Percentiles rank a stretch among this genome's conserved stretches.
phyloP scores from a whole-genome alignment of 2,113 vertebrate species.

The Atrichornis clamosus region DNA sequence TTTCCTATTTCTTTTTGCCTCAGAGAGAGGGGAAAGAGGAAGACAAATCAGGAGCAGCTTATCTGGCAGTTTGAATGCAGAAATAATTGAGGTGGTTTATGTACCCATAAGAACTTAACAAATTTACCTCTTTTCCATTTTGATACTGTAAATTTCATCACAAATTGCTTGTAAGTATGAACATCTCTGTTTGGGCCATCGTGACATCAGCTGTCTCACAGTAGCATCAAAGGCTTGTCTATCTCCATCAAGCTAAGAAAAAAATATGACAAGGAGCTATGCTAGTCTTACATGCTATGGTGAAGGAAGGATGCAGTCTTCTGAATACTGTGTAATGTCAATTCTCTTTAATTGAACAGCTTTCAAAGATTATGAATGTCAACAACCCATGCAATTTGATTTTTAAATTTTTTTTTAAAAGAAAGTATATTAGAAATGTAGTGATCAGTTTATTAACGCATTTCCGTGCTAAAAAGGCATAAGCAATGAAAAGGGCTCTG shows the following conservation, averaged over 20 bases:
- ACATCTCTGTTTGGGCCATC: slow-evolving; percentile 86
- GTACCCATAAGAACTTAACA: neutral
- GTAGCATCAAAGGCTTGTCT: slow-evolving; percentile 87
- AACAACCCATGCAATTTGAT: neutral
- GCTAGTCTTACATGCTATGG: neutral
- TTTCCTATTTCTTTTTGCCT: neutral
- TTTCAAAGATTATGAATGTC: neutral
- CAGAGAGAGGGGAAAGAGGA: neutral
- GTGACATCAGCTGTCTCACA: slow-evolving; percentile 88
- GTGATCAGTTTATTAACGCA: neutral
- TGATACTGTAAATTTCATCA: slow-evolving; percentile 91
- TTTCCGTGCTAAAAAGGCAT: neutral
- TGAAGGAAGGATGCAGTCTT: neutral
- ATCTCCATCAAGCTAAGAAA: slow-evolving; percentile 83
- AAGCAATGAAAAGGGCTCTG: neutral
- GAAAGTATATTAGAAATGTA: neutral
- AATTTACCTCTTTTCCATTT: slow-evolving; percentile 87
- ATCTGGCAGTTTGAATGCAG: neutral
- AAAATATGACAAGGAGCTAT: neutral
- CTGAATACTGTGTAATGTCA: neutral
- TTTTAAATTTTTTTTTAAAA: neutral
- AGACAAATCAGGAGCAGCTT: neutral
- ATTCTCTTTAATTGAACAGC: neutral
- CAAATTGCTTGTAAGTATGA: slow-evolving; percentile 89
- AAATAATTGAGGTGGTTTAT: neutral